Evolutionary conservation across 2,113 vertebrate species (phyloP), one percentile per base, ranked within the genome.

Genomic region (Lucifuga dentata): DNA sequence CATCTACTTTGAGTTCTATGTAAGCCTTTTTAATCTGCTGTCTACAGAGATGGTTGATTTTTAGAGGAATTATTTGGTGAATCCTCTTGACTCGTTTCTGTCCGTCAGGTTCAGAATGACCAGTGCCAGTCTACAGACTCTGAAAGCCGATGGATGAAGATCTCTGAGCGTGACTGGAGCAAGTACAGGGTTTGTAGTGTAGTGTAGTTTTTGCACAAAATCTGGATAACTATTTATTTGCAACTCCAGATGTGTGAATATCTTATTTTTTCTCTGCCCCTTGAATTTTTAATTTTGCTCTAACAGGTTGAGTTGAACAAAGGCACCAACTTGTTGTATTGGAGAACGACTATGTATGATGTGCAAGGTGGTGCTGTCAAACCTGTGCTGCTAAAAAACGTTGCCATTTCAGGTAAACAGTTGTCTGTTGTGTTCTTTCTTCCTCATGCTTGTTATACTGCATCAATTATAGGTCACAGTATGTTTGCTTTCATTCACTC

Each of bases 1-100:
- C 88, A 94, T 99, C 83, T 94, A 95, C 89, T 98, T 99, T 59
- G 96, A 98, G 86, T 99, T 99, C 84, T 99, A 94, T 10, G 97
- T 98, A 86, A 92, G 97, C 92, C 17, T 58, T 68, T 41, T 11
- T 29, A 17, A 26, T 17, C 15, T 32, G 6, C 16, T 33, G 13
- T 13, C 38, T 16, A 35, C 1, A 35, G 3, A 19, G 13, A 20
- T 9, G 3, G 35, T 2, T 44, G 12, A 16, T 24, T 60, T n/a
- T 29, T 5, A 0, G 2, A 5, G 2, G 3, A 11, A 21, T n/a
- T 21, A 26, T 56, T 49, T 46, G 9, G 1, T 21, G 2, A 82
- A n/a, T n/a, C n/a, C 8, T 23, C 9, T 50, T 1, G 3, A 10
- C 45, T 1, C 0, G 40, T 51, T 32, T 26, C 38, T 5, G 1